These are phyloP conservation scores for Adelphocoris suturalis DNA, from an alignment of 2,888 invertebrate genomes.

Conservation along the genomic window DNA sequence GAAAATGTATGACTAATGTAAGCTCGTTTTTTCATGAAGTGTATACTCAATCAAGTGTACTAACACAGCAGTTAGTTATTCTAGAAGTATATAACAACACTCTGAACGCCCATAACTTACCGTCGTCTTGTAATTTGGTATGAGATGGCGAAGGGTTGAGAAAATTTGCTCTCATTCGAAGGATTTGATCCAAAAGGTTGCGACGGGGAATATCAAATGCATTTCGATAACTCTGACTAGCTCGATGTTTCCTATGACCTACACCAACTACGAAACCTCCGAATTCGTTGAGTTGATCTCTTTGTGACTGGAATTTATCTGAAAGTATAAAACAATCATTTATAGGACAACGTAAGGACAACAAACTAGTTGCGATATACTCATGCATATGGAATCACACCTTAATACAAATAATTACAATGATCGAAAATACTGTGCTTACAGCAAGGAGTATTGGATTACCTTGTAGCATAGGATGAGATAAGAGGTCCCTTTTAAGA, in stretches of 20 bases:
- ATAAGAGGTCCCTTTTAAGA: conserved; percentile 88
- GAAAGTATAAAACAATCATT: conserved; percentile 61
- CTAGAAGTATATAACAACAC: too few species aligned
- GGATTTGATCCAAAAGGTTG: conserved; percentile 93
- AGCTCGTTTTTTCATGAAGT: too few species aligned
- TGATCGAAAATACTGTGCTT: too few species aligned
- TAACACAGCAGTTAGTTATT: too few species aligned
- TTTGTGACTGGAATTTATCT: conserved; percentile 89
- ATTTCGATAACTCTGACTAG: conserved; percentile 90
- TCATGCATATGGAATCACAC: too few species aligned
- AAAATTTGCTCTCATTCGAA: conserved; percentile 96
- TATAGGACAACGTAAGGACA: too few species aligned
- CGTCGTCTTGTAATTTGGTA: conserved; percentile 88
- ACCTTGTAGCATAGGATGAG: conserved; percentile 88
- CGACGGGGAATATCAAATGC: conserved; percentile 96
- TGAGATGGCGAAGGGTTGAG: conserved; percentile 88
- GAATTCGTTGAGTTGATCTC: conserved; percentile 92
- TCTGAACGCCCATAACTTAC: too few species aligned
- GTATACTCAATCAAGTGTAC: too few species aligned
- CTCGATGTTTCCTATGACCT: conserved; percentile 81
- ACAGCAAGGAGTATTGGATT: not conserved
- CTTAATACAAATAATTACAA: too few species aligned
- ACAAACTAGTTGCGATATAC: too few species aligned
- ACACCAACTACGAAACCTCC: conserved; percentile 90
- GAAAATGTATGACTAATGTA: too few species aligned